Conservation (phyloP, 1,140 invertebrate genomes). For the Nasonia longicornis region DNA sequence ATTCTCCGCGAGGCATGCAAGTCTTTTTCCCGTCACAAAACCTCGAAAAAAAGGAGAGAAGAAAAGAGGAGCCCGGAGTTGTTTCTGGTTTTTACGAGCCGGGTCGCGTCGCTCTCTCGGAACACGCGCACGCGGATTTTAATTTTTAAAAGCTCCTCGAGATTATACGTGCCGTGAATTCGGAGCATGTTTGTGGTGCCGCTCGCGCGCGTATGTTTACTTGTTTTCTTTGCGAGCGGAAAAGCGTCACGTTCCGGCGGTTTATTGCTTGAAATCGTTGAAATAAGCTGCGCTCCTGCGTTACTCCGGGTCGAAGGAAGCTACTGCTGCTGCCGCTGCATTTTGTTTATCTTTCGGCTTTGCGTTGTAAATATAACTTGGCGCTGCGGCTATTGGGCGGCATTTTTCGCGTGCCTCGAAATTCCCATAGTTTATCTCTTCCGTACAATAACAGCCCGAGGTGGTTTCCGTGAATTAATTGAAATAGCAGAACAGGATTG, state of each 20-base stretch:
- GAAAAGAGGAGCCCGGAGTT: not conserved
- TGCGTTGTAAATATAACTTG: too few species aligned
- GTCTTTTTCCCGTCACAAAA: not conserved
- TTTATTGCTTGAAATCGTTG: constrained; percentile 12
- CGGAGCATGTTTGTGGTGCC: not conserved
- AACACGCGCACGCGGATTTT: constrained; percentile 10
- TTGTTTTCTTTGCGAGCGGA: not conserved
- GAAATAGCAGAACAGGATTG: too few species aligned
- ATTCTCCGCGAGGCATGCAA: not conserved
- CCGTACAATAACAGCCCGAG: too few species aligned
- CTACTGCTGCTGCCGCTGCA: too few species aligned
- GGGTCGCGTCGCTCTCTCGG: not conserved
- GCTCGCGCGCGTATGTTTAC: not conserved
- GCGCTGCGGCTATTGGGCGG: too few species aligned
- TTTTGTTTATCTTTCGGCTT: too few species aligned
- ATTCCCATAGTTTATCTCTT: too few species aligned
- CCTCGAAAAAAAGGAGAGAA: not conserved
- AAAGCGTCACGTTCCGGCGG: constrained; percentile 8
- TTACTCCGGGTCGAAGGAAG: too few species aligned
- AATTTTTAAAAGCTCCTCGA: constrained; percentile 34
- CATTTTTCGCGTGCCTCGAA: too few species aligned
- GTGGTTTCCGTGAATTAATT: too few species aligned
- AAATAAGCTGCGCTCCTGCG: too few species aligned
- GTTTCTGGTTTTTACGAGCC: not conserved
- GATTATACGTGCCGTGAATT: constrained; percentile 15